Evolutionary conservation across 2,888 invertebrate genomes (phyloP), one percentile per base, ranked within the genome.

Genomic region (Galeruca laticollis): DNA sequence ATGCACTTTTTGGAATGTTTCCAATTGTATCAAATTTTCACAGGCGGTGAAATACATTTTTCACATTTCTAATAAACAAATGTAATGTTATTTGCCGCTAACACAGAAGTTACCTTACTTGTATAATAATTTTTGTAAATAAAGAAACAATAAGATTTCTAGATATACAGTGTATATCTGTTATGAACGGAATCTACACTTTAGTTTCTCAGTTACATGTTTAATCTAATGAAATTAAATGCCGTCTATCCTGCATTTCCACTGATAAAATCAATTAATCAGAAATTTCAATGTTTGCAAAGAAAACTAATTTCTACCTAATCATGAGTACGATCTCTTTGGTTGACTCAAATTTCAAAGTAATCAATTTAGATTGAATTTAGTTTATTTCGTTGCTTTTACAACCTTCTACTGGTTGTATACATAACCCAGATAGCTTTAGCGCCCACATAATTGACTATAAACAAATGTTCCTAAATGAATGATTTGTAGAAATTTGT

Each of bases 341-440:
- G 26, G 15, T 35, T 35, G 56, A n/a, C 18, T 6, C 26, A 26
- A 26, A 26, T 35, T 35, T 57, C 4, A 9, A 35, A 31, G 47
- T 37, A 40, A 40, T 51, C 54, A 56, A 20, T 35, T 47, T 57
- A 15, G 33, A 54, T 56, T 60, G 47, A 18, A 47, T 47, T 47
- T 68, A 61, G 60, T n/a, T 21, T 60, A 54, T 33, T 35, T 47
- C 56, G 20, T 51, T 43, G 52, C 54, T 51, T 70, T 54, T 47
- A 63, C 54, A 63, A 67, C 52, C 62, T 70, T 67, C 31, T 57
- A 57, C 59, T 26, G 51, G 59, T 33, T 63, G 70, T 70, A 63
- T 67, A 67, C 60, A 67, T 67, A 67, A 70, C 70, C 70, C 49
- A 70, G 70, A 61, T 70, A 62, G 54, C 56, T 51, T 66, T 18